Evolutionary conservation across 2,113 vertebrate species (phyloP).

Genomic region (Alethe diademata): DNA sequence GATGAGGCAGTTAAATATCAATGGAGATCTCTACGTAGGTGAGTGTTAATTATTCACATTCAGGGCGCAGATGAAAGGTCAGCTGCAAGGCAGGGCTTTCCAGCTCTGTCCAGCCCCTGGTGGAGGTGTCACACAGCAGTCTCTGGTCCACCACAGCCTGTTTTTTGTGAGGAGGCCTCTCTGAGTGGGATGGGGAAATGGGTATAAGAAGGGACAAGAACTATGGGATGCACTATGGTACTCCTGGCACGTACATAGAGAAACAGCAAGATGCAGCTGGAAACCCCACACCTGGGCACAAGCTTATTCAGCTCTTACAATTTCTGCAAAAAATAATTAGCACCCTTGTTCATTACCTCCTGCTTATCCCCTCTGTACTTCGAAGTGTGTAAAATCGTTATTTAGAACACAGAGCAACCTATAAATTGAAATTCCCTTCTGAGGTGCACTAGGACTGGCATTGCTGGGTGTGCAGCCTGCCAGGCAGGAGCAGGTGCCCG

Average conservation of each 20-base stretch:
- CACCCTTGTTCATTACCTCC: background rate
- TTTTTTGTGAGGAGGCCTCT: background rate
- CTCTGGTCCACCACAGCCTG: background rate
- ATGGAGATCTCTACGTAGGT: constrained; percentile 91
- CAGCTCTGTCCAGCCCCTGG: background rate
- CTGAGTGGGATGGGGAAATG: background rate
- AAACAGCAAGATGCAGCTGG: background rate
- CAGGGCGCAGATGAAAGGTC: background rate
- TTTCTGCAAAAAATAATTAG: background rate
- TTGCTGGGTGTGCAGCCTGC: background rate
- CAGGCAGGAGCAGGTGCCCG: accelerated
- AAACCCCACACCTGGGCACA: background rate
- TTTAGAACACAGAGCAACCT: background rate
- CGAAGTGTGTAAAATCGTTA: background rate
- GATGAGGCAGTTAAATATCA: constrained; percentile 96
- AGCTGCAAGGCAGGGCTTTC: background rate
- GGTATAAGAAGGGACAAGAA: background rate
- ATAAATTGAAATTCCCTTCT: background rate
- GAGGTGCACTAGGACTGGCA: accelerated
- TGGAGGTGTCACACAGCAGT: background rate
- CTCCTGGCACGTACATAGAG: accelerated
- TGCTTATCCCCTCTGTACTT: background rate
- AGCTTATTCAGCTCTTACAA: background rate
- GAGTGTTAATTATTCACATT: background rate
- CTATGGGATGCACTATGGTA: accelerated